A percentile compares a stretch with the other conserved stretches of the same genome.
Evolutionary conservation across 2,113 vertebrate species (phyloP).

Genomic region (Microtus ochrogaster): DNA sequence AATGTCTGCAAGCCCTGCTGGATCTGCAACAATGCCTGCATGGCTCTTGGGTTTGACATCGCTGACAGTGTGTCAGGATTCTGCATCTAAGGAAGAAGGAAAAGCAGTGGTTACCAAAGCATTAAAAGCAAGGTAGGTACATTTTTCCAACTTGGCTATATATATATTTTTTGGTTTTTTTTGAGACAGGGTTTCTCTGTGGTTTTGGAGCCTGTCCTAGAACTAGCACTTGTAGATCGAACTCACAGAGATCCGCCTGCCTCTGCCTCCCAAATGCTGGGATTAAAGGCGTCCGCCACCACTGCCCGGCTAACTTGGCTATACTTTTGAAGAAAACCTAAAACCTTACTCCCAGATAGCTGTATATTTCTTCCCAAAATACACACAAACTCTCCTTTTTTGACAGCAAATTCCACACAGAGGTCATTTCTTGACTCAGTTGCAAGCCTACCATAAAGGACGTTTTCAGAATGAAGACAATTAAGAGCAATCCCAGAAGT

Average conservation of each 20-base stretch:
- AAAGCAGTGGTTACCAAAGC: conserved; percentile 43
- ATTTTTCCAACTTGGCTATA: background rate
- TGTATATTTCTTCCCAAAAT: conserved; percentile 38
- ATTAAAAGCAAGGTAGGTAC: conserved; percentile 9
- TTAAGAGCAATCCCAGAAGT: conserved; percentile 55
- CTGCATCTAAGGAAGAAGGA: conserved; percentile 91
- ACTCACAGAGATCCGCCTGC: too few relatives aligned
- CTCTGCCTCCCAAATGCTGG: too few relatives aligned
- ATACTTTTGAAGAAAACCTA: conserved; percentile 53
- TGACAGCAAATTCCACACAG: conserved; percentile 34
- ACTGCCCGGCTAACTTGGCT: too few relatives aligned
- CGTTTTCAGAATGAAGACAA: conserved; percentile 56
- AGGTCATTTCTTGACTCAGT: background rate
- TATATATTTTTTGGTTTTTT: too few relatives aligned
- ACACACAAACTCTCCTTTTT: conserved; percentile 56
- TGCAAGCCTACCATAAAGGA: conserved; percentile 61
- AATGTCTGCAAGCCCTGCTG: conserved; percentile 95
- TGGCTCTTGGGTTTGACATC: conserved; percentile 94
- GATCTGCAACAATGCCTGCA: conserved; percentile 94
- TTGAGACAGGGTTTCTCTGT: too few relatives aligned
- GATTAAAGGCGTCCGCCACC: too few relatives aligned
- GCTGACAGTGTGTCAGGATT: conserved; percentile 92
- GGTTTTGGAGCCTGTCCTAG: too few relatives aligned
- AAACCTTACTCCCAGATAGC: conserved; percentile 25
- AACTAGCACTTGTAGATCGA: too few relatives aligned